Percentiles rank a stretch among this genome's conserved stretches.
Evolutionary conservation across 2,888 invertebrate species (phyloP).

Genomic region (Diaperis boleti): DNA sequence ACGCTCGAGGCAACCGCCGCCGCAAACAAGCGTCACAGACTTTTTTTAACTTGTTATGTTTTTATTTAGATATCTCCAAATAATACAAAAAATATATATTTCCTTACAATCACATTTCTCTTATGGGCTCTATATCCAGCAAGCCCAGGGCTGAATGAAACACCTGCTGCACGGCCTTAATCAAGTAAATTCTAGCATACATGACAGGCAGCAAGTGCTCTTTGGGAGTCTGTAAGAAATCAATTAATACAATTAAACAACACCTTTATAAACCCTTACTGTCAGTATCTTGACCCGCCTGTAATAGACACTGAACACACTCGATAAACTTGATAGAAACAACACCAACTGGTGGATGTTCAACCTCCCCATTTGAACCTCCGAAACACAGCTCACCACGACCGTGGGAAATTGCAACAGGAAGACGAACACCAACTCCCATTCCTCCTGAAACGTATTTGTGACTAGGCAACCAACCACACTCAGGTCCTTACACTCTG

Average conservation of each 20-base stretch:
- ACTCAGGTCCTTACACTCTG: slow-evolving; percentile 71
- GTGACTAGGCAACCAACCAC: not conserved
- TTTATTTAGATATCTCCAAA: too few species aligned
- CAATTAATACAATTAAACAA: slow-evolving; percentile 23
- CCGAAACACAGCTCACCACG: slow-evolving; percentile 69
- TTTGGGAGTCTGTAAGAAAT: slow-evolving; percentile 74
- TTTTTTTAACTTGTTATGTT: too few species aligned
- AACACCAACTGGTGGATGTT: slow-evolving; percentile 75
- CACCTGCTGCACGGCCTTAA: slow-evolving; percentile 74
- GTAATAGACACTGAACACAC: slow-evolving; percentile 81
- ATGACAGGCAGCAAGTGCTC: slow-evolving; percentile 76
- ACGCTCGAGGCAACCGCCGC: too few species aligned
- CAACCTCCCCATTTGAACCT: slow-evolving; percentile 68
- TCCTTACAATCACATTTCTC: slow-evolving; percentile 74
- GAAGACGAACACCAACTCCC: slow-evolving; percentile 78
- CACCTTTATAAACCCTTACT: slow-evolving; percentile 71
- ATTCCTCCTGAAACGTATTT: slow-evolving; percentile 76
- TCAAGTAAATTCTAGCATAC: slow-evolving; percentile 77
- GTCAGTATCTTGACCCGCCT: slow-evolving; percentile 76
- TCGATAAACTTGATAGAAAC: slow-evolving; percentile 74
- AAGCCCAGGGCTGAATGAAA: slow-evolving; percentile 74
- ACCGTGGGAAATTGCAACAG: slow-evolving; percentile 75
- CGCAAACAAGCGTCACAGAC: too few species aligned
- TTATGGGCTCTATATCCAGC: slow-evolving; percentile 76
- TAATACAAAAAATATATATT: not conserved